Base-by-base conservation (phyloP, 2,888 invertebrate species). In the Ennomos erosarius region DNA sequence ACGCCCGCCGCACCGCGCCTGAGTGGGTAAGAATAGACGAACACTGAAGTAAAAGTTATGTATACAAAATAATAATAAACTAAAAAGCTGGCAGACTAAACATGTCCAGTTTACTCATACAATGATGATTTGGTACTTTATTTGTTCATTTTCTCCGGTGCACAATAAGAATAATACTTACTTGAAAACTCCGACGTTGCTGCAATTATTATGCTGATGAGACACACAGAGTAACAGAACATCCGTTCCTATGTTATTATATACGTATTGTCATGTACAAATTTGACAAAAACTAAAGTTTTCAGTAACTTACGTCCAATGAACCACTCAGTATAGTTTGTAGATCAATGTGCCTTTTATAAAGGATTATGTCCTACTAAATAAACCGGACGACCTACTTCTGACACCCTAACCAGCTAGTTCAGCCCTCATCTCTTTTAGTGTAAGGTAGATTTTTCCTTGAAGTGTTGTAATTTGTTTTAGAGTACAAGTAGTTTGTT, bases 281-380 rank as follows among this genome's bases (percentile, higher is more conserved):
- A 26, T 3, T 37, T 49, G 8, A 13, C 48, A 40, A 47, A 47
- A 54, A 36, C 26, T 13, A 13, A 39, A 39, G 36, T 54, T 54
- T 49, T 39, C 12, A 40, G 10, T 8, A 10, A 39, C 26, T 26
- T 48, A 38, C 37, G 37, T 16, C 40, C 35, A 48, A 26, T 39
- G 51, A 49, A 48, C 49, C 49, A 48, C 53, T 58, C 48, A 38
- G 37, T 44, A 35, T 50, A 55, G 56, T 56, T 54, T 42, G 57
- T 42, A 57, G 50, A 54, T 62, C 53, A 62, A 57, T 57, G 47
- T 54, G 54, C 53, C 62, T 50, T 47, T 52, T 57, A 57, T 62
- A 54, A 62, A 57, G 54, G 62, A 62, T 62, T 55, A 55, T 59
- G 46, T 59, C 43, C 37, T 55, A 51, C 57, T 51, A 62, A 62